These are phyloP conservation scores for Poecilia latipinna DNA, from an alignment of 2,113 vertebrate species.

Conservation along the genomic window DNA sequence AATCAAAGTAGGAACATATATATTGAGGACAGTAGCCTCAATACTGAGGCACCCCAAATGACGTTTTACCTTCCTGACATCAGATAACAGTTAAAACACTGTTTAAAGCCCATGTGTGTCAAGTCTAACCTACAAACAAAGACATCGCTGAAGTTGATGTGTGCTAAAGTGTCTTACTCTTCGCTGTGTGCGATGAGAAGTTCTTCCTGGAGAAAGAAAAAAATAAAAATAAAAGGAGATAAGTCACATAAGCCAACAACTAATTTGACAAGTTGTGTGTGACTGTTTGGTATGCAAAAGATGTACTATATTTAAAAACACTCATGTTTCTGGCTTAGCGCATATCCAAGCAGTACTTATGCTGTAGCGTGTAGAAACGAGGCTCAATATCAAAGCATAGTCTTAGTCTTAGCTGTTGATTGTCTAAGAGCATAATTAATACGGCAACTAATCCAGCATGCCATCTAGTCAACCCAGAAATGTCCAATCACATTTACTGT, in stretches of 20 bases:
- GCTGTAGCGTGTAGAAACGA: constrained; percentile 47
- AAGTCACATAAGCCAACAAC: constrained; percentile 51
- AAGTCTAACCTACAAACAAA: constrained; percentile 36
- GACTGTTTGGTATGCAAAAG: constrained; percentile 65
- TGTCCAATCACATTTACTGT: constrained; percentile 73
- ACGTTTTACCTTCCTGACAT: not conserved
- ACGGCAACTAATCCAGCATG: constrained; percentile 70
- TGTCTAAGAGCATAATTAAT: constrained; percentile 77
- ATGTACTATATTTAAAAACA: constrained; percentile 73
- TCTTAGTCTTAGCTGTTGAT: constrained; percentile 73
- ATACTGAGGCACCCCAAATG: not conserved
- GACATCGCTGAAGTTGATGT: constrained; percentile 25
- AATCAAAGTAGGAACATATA: not conserved
- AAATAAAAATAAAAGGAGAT: constrained; percentile 21
- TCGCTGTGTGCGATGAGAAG: constrained; percentile 9
- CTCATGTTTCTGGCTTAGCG: constrained; percentile 31
- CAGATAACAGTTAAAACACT: not conserved
- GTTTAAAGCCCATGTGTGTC: constrained; percentile 9
- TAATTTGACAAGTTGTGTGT: constrained; percentile 68
- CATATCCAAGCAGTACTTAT: constrained; percentile 55
- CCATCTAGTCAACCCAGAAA: constrained; percentile 79
- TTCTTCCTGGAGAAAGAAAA: constrained; percentile 11
- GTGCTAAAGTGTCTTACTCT: constrained; percentile 25
- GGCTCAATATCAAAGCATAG: constrained; percentile 66
- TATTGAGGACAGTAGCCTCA: not conserved